Base-by-base conservation (phyloP, 1,140 invertebrate species). In the Eriocheir sinensis region DNA sequence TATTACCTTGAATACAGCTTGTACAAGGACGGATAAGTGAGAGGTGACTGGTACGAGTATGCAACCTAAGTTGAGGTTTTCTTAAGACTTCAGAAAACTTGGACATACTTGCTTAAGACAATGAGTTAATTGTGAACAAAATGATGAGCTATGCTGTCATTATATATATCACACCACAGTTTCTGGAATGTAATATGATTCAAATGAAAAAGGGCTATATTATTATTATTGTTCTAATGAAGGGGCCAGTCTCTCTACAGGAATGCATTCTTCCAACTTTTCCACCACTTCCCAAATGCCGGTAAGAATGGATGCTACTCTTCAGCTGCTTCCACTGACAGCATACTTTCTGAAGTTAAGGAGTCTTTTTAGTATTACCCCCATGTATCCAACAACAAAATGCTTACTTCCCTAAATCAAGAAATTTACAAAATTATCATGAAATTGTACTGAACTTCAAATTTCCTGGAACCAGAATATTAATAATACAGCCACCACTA, bases 201-300 rank as follows among this genome's bases (percentile, higher is more conserved):
- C 90, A 44, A 89, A 89, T 34, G 12, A 89, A 89, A 80, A 41
- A 41, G 53, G 86, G 86, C 27, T 40, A 48, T 44, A 93, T 27
- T 44, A 92, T 40, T 30, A 41, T 44, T 38, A 83, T 41, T 60
- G 38, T 79, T 80, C 36, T 89, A 89, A 93, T 86, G 85, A 53
- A 93, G 89, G 93, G 72, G 34, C 38, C 85, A 53, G 93, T 93
- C 93, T 93, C 79, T 80, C 60, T 93, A 80, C 53, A 89, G 93
- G 93, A 93, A 93, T 93, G 93, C 93, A 93, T 86, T 93, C 93
- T 88, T 89, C 93, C 44, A 86, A 60, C 93, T 86, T 89, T 36
- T 40, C 86, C 85, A 44, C 36, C 93, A 85, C 38, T 32, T 41
- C 92, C 48, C 36, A 41, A 85, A n/a, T 27, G 48, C 60, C 40